Conservation (phyloP, 2,888 invertebrate genomes). For the Nomada ruficornis region DNA sequence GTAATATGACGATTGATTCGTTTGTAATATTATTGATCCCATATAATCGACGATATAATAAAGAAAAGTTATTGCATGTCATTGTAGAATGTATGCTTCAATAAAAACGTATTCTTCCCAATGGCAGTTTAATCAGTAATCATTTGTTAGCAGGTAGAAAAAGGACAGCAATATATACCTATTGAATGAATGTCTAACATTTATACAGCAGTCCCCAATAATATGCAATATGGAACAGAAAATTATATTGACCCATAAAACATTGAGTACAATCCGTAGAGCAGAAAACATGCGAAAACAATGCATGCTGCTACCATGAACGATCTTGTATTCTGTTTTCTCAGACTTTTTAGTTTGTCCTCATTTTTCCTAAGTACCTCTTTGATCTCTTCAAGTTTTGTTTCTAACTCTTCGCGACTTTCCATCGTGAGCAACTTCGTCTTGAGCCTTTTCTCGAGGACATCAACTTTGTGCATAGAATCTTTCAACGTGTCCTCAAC, state of each 20-base stretch:
- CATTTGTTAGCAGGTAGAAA: neutral
- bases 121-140: slow-evolving; percentile 1
- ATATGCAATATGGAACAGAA: neutral
- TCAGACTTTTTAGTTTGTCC: slow-evolving; percentile 72
- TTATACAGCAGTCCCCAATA: slow-evolving; percentile 9
- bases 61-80: neutral
- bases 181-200: neutral
- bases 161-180: neutral
- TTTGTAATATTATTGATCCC: neutral
- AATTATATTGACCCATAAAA: slow-evolving; percentile 59
- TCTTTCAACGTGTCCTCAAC: slow-evolving; percentile 76
- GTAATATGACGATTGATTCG: neutral
- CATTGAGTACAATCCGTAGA: slow-evolving; percentile 76
- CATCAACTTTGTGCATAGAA: slow-evolving; percentile 73
- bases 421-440: slow-evolving; percentile 74
- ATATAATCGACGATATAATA: neutral
- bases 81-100: neutral
- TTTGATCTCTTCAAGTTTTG: slow-evolving; percentile 77
- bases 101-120: neutral
- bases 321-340: slow-evolving; percentile 77
- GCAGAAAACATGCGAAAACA: slow-evolving; percentile 75
- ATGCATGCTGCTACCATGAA: slow-evolving; percentile 78
- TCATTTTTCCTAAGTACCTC: slow-evolving; percentile 75
- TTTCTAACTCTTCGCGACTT: slow-evolving; percentile 77
- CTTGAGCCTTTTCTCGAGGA: slow-evolving; percentile 76